Evolutionary conservation across 2,113 vertebrate genomes (phyloP), one percentile per base, ranked within the genome.

Genomic region (Poicephalus gulielmi): DNA sequence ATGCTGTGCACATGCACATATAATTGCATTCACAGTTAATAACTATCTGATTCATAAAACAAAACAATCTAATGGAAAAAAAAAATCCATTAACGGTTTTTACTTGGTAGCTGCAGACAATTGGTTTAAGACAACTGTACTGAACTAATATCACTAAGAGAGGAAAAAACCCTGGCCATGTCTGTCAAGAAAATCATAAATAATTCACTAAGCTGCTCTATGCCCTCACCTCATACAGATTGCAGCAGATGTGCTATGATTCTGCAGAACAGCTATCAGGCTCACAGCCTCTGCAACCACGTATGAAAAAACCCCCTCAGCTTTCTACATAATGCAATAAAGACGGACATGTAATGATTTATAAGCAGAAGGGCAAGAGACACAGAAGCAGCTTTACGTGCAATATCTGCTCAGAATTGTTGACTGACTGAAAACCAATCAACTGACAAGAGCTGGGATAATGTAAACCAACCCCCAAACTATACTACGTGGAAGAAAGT

Each of bases 131-230:
- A 37, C 30, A 93, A 77, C 46, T 77, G 23, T 43, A 90, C 2
- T 69, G 87, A 94, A 81, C 43, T n/a, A 69, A 30, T n/a, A 82
- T 37, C 74, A 66, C 44, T 28, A 71, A 83, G 30, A 47, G 33
- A 67, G 37, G 35, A 47, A 70, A 88, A 89, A 92, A 59, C 1
- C 31, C 53, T 41, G 43, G 44, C n/a, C 75, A 86, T 84, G 97
- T 92, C 75, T 90, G 70, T 30, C 75, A 64, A 64, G 57, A 88
- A 93, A 74, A 87, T 43, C 14, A 70, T 91, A 89, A 91, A 80
- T 94, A 93, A 91, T 91, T 96, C 70, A 87, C 70, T 74, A 75
- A 85, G 39, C n/a, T 90, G 50, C 63, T 90, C 43, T 71, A 35
- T 60, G 76, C 50, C 71, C 43, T 81, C 64, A 43, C 43, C 64